These are phyloP conservation scores for Venturia canescens DNA, from an alignment of 1,140 invertebrate genomes.

Conservation along the genomic window DNA sequence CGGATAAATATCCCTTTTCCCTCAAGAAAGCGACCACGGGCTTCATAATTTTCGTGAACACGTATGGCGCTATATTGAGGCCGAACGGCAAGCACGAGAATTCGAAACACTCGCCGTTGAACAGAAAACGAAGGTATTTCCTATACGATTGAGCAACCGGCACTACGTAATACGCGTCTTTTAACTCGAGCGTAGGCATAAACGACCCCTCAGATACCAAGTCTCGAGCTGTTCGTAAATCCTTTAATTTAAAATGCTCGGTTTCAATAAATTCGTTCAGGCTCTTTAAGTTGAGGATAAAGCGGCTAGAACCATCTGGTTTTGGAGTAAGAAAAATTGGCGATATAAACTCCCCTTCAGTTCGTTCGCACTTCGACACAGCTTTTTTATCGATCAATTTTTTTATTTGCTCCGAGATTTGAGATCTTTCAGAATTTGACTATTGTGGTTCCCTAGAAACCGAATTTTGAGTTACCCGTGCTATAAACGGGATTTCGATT, in stretches of 20 bases:
- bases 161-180: slow-evolving; percentile 34
- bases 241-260: slow-evolving; percentile 36
- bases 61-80: too few relatives aligned
- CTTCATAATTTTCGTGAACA: slow-evolving; percentile 31
- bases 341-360: slow-evolving; percentile 55
- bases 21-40: slow-evolving; percentile 41
- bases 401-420: slow-evolving; percentile 36
- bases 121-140: slow-evolving; percentile 19
- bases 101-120: not conserved
- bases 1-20: slow-evolving; percentile 45
- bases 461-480: slow-evolving; percentile 22
- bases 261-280: slow-evolving; percentile 55
- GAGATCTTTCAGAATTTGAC: slow-evolving; percentile 30
- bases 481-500: slow-evolving; percentile 30
- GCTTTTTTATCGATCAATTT: slow-evolving; percentile 44
- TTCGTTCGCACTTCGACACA: slow-evolving; percentile 28
- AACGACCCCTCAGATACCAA: slow-evolving; percentile 13
- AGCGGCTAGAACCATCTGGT: slow-evolving; percentile 51
- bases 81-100: slow-evolving; percentile 16
- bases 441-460: slow-evolving; percentile 26
- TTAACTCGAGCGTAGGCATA: slow-evolving; percentile 28
- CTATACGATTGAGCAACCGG: slow-evolving; percentile 5
- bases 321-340: slow-evolving; percentile 58
- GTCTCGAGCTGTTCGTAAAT: slow-evolving; percentile 24
- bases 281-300: slow-evolving; percentile 60